A percentile compares a stretch with the other conserved stretches of the same genome.
phyloP scores from a whole-genome alignment of 2,888 invertebrate genomes.

The Polia nebulosa region DNA sequence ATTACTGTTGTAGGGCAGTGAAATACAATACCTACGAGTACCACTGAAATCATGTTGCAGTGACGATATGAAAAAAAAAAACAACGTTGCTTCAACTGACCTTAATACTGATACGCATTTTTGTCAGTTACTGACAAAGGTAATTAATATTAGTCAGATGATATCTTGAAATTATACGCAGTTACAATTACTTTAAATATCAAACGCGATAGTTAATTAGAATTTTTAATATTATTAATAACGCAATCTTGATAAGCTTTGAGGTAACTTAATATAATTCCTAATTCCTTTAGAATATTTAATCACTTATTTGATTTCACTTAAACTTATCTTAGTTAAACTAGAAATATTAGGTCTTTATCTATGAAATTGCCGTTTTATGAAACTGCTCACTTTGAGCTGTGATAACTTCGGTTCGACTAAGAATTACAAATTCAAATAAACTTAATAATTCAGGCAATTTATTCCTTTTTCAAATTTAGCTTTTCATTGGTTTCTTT shows the following conservation, averaged over 20 bases:
- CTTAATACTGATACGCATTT: slow-evolving; percentile 30
- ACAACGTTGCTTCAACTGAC: slow-evolving; percentile 12
- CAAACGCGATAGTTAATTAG: slow-evolving; percentile 4
- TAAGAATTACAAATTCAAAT: no score
- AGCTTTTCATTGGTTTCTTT: no score
- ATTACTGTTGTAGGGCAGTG: no score
- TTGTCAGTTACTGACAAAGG: slow-evolving; percentile 27
- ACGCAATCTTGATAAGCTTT: background rate
- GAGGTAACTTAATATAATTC: background rate
- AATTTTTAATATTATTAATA: background rate
- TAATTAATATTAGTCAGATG: slow-evolving; percentile 38
- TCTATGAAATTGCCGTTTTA: no score
- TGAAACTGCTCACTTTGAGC: no score
- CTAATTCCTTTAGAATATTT: no score
- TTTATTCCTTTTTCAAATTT: no score
- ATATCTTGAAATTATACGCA: slow-evolving; percentile 29
- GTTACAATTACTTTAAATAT: background rate
- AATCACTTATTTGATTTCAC: background rate
- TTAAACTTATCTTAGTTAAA: no score
- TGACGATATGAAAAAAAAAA: background rate
- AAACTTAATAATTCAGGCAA: no score
- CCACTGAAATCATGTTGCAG: slow-evolving; percentile 25
- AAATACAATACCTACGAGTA: slow-evolving; percentile 4
- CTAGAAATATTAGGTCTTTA: no score
- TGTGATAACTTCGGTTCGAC: no score